These are phyloP conservation scores for Acrobasis suavella DNA, from an alignment of 2,888 invertebrate species.

Conservation along the genomic window DNA sequence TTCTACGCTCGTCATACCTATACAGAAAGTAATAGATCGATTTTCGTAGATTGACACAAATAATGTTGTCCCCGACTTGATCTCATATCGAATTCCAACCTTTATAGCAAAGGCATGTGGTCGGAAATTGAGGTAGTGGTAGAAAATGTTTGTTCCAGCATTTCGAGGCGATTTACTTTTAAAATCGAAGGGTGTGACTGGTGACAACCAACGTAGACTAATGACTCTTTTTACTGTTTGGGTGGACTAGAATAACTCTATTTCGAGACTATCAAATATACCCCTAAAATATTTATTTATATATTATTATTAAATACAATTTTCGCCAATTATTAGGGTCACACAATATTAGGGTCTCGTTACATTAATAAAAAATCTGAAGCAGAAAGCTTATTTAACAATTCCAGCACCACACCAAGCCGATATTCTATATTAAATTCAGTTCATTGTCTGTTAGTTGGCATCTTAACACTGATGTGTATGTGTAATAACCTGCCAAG, in stretches of 20 bases:
- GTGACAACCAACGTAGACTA: background rate
- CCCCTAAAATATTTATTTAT: too few species aligned
- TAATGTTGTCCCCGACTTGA: background rate
- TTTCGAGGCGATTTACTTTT: background rate
- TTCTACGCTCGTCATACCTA: background rate
- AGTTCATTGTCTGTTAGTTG: too few species aligned
- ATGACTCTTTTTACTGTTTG: background rate
- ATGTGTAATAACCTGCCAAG: too few species aligned
- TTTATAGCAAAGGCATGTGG: background rate
- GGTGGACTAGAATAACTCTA: background rate
- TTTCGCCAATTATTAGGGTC: too few species aligned
- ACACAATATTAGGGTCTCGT: too few species aligned
- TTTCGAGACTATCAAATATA: background rate
- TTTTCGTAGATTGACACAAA: slow-evolving; percentile 9
- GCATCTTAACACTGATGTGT: too few species aligned
- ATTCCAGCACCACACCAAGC: too few species aligned
- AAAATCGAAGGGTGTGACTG: background rate
- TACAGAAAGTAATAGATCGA: slow-evolving; percentile 1
- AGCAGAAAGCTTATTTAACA: too few species aligned
- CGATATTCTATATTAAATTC: too few species aligned
- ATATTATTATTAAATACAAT: too few species aligned
- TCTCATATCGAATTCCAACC: background rate
- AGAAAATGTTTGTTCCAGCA: background rate
- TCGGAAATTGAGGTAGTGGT: background rate
- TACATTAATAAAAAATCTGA: too few species aligned